A percentile compares a stretch with the other conserved stretches of the same genome.
Conservation (phyloP, 2,888 invertebrate species). For the Dioctria linearis region DNA sequence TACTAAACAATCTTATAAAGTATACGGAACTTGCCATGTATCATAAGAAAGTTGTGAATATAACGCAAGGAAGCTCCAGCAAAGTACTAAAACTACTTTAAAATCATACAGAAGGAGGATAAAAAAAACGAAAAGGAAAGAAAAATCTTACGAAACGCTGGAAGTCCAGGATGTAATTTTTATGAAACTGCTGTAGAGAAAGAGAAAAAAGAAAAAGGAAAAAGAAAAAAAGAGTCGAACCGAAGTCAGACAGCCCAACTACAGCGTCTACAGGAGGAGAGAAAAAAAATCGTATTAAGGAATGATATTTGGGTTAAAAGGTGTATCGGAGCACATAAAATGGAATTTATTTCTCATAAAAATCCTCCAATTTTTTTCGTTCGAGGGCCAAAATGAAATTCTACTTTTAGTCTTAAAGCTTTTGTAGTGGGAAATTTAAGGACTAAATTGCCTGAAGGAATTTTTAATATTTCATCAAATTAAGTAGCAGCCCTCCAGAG, state of each 20-base stretch:
- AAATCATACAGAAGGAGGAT: slow-evolving; percentile 39
- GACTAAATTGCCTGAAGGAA: slow-evolving; percentile 62
- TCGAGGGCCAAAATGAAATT: slow-evolving; percentile 48
- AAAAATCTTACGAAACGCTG: slow-evolving; percentile 41
- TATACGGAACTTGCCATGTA: slow-evolving; percentile 42
- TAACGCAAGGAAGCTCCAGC: slow-evolving; percentile 34
- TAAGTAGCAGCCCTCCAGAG: slow-evolving; percentile 64
- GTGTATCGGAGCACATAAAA: slow-evolving; percentile 62
- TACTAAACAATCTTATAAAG: slow-evolving; percentile 42
- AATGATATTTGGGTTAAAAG: slow-evolving; percentile 60
- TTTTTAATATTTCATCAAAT: slow-evolving; percentile 71
- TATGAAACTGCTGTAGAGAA: slow-evolving; percentile 40
- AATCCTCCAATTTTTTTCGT: slow-evolving; percentile 58
- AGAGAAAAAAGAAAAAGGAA: neutral
- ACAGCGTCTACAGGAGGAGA: slow-evolving; percentile 43
- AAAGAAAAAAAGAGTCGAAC: slow-evolving; percentile 42
- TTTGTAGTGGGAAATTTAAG: slow-evolving; percentile 53
- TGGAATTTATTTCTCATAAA: slow-evolving; percentile 62
- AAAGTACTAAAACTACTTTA: slow-evolving; percentile 53
- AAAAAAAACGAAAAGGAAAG: slow-evolving; percentile 21
- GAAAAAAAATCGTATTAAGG: slow-evolving; percentile 52
- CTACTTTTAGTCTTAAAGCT: slow-evolving; percentile 41
- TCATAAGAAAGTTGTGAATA: slow-evolving; percentile 42
- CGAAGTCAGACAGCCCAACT: slow-evolving; percentile 42
- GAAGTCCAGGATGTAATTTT: slow-evolving; percentile 53